phyloP scores from a whole-genome alignment of 2,113 vertebrate genomes.

The Melospiza georgiana region DNA sequence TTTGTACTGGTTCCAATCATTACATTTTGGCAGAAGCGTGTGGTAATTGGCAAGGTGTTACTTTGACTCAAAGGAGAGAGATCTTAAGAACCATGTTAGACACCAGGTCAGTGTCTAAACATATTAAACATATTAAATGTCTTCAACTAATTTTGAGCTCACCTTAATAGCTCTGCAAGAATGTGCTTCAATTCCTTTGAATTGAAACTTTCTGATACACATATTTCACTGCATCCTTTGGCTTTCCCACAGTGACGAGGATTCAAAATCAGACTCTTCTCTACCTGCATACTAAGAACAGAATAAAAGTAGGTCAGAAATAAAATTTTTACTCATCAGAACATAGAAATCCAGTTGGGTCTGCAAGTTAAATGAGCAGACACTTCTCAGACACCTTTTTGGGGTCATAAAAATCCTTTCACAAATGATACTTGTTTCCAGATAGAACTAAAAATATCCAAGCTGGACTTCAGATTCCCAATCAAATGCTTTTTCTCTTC shows the following conservation, averaged over 20 bases:
- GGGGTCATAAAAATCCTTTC: neutral
- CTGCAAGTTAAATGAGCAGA: neutral
- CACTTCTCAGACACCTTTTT: neutral
- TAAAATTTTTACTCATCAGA: neutral
- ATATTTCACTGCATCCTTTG: neutral
- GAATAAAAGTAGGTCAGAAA: neutral
- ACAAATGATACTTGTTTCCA: neutral
- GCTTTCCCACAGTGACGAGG: neutral
- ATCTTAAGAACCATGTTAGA: neutral
- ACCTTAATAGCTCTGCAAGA: neutral
- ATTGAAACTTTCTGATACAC: neutral
- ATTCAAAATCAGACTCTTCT: neutral
- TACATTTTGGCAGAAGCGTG: slow-evolving; percentile 6
- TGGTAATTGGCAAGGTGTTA: neutral
- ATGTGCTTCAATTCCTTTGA: neutral
- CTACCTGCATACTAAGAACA: neutral
- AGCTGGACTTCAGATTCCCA: neutral
- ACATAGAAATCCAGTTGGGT: neutral
- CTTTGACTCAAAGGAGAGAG: neutral
- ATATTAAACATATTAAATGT: neutral
- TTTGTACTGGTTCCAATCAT: neutral
- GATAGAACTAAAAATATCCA: neutral
- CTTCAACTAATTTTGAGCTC: neutral
- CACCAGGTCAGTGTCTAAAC: neutral
- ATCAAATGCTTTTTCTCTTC: neutral